Conservation (phyloP, 2,797 vertebrate genomes). For the Betta splendens region DNA sequence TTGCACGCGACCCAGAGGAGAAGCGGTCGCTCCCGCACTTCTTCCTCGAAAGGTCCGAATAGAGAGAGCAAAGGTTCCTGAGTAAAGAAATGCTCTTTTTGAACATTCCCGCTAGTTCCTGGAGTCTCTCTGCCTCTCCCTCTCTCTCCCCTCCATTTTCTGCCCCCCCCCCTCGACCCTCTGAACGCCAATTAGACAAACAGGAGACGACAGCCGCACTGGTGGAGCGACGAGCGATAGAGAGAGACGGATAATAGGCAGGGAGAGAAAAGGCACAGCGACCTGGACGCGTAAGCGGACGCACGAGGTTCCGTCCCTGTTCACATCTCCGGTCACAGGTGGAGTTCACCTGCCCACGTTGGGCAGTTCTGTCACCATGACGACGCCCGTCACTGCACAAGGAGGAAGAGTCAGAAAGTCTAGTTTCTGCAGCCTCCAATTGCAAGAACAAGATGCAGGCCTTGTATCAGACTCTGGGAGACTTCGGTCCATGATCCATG, state of each 20-base stretch:
- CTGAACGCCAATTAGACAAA: conserved; percentile 77
- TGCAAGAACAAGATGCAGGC: conserved; percentile 7
- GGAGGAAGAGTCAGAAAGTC: conserved; percentile 7
- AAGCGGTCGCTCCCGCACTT: conserved; percentile 26
- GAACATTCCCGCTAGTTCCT: conserved; percentile 40
- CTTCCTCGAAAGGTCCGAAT: conserved; percentile 38
- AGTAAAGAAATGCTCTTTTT: conserved; percentile 23
- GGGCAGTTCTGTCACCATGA: conserved; percentile 12
- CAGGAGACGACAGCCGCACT: conserved; percentile 65
- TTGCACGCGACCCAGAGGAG: conserved; percentile 33
- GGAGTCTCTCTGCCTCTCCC: conserved; percentile 35
- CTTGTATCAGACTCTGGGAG: neutral
- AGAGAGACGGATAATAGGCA: conserved; percentile 42
- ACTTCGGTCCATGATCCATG: conserved; percentile 8
- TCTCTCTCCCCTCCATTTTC: conserved; percentile 22
- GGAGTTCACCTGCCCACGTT: conserved; percentile 8
- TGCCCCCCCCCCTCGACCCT: conserved; percentile 45
- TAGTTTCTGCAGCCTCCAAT: conserved; percentile 2
- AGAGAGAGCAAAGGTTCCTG: conserved; percentile 37
- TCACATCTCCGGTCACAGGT: conserved; percentile 16
- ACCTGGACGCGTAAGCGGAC: conserved; percentile 10
- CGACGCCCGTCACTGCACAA: neutral
- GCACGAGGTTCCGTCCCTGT: conserved; percentile 11
- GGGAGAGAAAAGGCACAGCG: conserved; percentile 4
- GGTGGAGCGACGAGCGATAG: conserved; percentile 56